These are phyloP conservation scores for Cotesia vestalis DNA, from an alignment of 1,140 invertebrate genomes.

Conservation along the genomic window DNA sequence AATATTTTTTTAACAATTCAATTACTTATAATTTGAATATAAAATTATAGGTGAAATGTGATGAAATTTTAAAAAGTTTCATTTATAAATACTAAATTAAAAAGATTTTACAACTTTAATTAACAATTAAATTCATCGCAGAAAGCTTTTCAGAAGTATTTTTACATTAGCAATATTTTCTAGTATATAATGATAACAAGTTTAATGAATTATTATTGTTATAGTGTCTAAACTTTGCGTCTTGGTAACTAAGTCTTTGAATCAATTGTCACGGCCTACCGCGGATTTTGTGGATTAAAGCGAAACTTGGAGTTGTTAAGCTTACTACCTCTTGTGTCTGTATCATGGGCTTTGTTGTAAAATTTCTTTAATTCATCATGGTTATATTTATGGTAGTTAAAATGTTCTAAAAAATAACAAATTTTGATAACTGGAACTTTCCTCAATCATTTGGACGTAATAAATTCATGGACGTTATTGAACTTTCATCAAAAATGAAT, in stretches of 20 bases:
- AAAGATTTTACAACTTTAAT: background rate
- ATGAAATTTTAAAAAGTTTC: background rate
- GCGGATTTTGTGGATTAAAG: constrained; percentile 66
- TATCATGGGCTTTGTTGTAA: background rate
- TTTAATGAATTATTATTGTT: background rate
- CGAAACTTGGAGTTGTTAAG: constrained; percentile 63
- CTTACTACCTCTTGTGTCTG: constrained; percentile 36
- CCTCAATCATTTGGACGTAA: too few relatives aligned
- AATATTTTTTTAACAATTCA: too few relatives aligned
- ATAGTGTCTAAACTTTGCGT: background rate
- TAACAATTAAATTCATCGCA: too few relatives aligned
- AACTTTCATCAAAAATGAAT: too few relatives aligned
- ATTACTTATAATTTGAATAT: too few relatives aligned
- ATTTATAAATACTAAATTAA: background rate
- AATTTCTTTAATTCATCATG: too few relatives aligned
- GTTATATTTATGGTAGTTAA: too few relatives aligned
- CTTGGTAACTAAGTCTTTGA: constrained; percentile 43
- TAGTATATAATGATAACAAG: background rate
- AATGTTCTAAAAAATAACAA: too few relatives aligned
- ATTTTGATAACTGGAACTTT: too few relatives aligned
- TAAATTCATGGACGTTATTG: too few relatives aligned
- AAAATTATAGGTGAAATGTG: too few relatives aligned
- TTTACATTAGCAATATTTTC: background rate
- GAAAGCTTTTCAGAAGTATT: too few relatives aligned
- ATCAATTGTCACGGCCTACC: constrained; percentile 64